Evolutionary conservation across 2,797 vertebrate genomes (phyloP), one percentile per base, ranked within the genome.

Genomic region (Siniperca undulata): DNA sequence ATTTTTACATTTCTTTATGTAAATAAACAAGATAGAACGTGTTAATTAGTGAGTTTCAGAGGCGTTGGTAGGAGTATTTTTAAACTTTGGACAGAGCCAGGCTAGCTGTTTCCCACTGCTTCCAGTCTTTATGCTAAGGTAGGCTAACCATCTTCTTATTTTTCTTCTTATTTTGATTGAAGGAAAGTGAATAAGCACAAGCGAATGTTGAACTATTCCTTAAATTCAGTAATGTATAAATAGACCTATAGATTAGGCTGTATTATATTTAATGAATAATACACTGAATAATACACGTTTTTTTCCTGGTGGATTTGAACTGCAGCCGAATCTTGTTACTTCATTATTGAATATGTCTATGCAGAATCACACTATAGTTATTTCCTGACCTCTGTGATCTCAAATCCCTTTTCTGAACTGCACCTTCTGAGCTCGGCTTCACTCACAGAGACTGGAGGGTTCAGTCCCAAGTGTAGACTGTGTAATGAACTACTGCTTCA

Each of bases 381-480:
- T 53, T 69, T 55, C 24, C 36, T 55, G 56, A 67, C 52, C 52
- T 79, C 2, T 2, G 44, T 71, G 69, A 56, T 34, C 36, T 62
- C 34, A 38, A 53, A 30, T 22, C 24, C 30, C 17, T 19, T 14
- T 24, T 6, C 22, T 53, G 52, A 56, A 56, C 12, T 56, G 24
- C 12, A 14, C 12, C 8, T 2, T 14, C 20, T 24, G 44, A 73
- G 3, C 60, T 40, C 22, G 1, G 64, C 48, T 46, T 78, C 48
- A 42, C 48, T 70, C 27, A n/a, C 44, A n/a, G 30, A 22, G 65
- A 42, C 75, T n/a, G 13, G 27, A 52, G 30, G 22, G 44, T 19
- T 55, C 67, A 58, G 53, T 30, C 34, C 5, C 42, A 30, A 22
- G 46, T 53, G 61, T 14, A 70, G 9, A 8, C 3, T 1, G 38